Conservation (phyloP, 2,888 invertebrate species). For the Drosophila borealis region DNA sequence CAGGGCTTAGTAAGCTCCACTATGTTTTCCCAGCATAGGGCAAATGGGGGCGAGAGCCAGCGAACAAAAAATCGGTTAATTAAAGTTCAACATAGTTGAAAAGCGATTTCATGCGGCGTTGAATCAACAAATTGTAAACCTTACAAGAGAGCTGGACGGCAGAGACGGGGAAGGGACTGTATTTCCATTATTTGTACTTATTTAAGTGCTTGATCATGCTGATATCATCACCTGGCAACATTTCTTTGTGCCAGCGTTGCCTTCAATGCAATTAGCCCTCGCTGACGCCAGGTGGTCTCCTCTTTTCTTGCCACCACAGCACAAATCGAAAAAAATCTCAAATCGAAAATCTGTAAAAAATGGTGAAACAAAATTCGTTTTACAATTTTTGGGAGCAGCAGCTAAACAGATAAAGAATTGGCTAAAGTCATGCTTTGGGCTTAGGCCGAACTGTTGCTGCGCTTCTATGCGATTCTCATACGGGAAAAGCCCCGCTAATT, state of each 20-base stretch:
- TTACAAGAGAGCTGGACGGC: conserved; percentile 14
- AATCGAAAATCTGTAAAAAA: conserved; percentile 68
- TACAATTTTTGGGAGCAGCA: conserved; percentile 66
- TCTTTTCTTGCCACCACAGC: conserved; percentile 21
- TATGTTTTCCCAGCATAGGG: conserved; percentile 6
- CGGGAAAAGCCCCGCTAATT: too few relatives aligned
- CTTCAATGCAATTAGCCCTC: conserved; percentile 73
- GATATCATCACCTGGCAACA: conserved; percentile 77
- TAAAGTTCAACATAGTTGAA: conserved; percentile 78
- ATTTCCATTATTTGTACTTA: conserved; percentile 74
- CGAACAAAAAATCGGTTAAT: conserved; percentile 70
- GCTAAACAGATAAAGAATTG: conserved; percentile 9
- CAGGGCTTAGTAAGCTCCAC: background rate
- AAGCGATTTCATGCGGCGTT: conserved; percentile 80
- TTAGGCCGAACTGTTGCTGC: conserved; percentile 31
- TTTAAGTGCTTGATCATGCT: conserved; percentile 80
- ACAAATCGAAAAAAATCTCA: conserved; percentile 42
- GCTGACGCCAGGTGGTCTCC: conserved; percentile 73
- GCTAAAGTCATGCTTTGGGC: background rate
- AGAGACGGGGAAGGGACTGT: conserved; percentile 2
- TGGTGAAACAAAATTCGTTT: conserved; percentile 59
- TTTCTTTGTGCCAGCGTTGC: conserved; percentile 56
- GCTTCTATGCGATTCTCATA: conserved; percentile 26
- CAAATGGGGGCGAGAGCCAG: background rate
- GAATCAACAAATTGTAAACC: conserved; percentile 78